Conservation (phyloP, 2,888 invertebrate species). For the Hydroisotoma schaefferi region DNA sequence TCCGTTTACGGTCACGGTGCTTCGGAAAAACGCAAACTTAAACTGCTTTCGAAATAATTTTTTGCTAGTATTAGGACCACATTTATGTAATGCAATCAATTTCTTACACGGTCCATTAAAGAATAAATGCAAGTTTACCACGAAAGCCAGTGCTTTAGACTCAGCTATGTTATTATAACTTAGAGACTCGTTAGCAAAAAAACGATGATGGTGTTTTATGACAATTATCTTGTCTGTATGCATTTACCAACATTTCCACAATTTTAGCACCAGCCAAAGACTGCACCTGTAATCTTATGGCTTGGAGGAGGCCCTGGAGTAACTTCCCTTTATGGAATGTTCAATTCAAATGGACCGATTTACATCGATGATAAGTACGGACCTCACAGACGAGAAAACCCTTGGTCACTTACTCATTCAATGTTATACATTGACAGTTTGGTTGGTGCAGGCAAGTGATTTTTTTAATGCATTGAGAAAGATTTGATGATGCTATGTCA, state of each 20-base stretch:
- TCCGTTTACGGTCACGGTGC: no score
- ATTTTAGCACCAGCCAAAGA: constrained; percentile 44
- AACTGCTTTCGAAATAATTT: no score
- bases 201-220: neutral
- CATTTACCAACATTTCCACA: no score
- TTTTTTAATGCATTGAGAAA: no score
- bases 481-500: no score
- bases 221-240: no score
- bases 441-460: constrained; percentile 69
- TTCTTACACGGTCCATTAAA: no score
- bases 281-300: constrained; percentile 74
- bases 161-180: neutral
- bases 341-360: constrained; percentile 62
- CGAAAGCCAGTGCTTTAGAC: no score
- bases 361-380: constrained; percentile 51
- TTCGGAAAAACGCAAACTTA: no score
- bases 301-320: constrained; percentile 68
- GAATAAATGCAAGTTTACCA: no score
- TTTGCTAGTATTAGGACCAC: no score
- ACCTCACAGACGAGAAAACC: constrained; percentile 64
- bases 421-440: constrained; percentile 89
- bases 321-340: constrained; percentile 58
- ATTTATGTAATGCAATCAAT: no score
- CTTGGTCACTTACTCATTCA: constrained; percentile 75
- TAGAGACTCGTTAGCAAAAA: neutral